Base-by-base conservation (phyloP, 2,113 vertebrate species). In the Nannobrachium achirus region DNA sequence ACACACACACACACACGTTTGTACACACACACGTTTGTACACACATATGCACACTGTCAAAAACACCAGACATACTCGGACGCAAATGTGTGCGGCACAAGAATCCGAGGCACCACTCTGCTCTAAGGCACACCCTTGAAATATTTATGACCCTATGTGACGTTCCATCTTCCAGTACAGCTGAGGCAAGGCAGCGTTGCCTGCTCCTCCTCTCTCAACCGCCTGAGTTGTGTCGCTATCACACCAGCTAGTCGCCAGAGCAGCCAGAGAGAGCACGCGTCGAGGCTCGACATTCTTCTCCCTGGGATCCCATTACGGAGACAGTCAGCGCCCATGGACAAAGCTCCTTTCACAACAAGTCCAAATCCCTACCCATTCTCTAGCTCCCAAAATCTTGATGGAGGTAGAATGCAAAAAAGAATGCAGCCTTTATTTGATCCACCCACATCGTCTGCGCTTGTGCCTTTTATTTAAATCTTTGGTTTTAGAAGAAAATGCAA, bases 101-200 rank as follows among this genome's bases (percentile, higher is more conserved):
- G 62, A 81, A 81, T 76, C 56, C 60, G 33, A 85, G 79, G 16
- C 62, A 78, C 66, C n/a, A 16, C 63, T 80, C 56, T 61, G 73
- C 76, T 83, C 72, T 57, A 66, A 86, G 81, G 69, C 81, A 79
- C 80, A 83, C 67, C 84, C 81, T 77, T 90, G 65, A 88, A 91
- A 91, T 85, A 90, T 89, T 57, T 79, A 89, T 85, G 69, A 77
- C 61, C 69, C 76, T 74, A 73, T 74, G 51, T 55, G 57, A 68
- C 73, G 38, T 74, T 76, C 63, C 64, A 69, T 66, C 71, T 74
- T 82, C 71, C 75, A 52, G 75, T 52, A 49, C 18, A 13, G 64
- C 72, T 81, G 71, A 78, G 66, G 68, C 69, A 65, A 56, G 63
- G 59, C 65, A 81, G 41, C 69, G 64, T 67, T 63, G 68, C 38